Conservation (phyloP, 30 jellyfish, hydroid and myxozoan species). For the Aurelia sp. region DNA sequence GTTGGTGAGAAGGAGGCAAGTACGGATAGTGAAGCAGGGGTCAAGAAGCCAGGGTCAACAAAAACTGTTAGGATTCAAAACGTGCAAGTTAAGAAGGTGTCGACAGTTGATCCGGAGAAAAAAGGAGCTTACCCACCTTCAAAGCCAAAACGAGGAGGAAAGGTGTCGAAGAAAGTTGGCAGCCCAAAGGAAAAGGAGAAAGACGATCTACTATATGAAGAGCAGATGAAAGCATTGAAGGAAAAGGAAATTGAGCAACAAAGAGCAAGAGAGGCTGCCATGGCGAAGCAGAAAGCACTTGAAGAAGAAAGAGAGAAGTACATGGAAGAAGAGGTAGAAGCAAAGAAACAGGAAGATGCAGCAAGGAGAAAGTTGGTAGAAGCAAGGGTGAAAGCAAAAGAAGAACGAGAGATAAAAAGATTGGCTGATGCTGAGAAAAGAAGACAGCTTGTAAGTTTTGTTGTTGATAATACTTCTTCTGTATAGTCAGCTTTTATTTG, state of each 20-base stretch:
- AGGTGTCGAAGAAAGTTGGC: constrained; percentile 29
- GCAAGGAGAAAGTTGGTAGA: constrained; percentile 54
- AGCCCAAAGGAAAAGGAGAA: constrained; percentile 22
- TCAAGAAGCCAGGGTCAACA: background rate
- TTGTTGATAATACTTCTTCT: background rate
- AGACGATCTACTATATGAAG: constrained; percentile 46
- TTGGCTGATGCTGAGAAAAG: constrained; percentile 68
- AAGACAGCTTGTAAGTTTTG: constrained; percentile 39
- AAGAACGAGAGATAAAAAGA: constrained; percentile 62
- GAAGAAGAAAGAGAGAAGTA: constrained; percentile 61
- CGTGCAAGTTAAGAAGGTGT: constrained; percentile 45
- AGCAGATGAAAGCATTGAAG: constrained; percentile 48
- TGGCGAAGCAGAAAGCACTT: constrained; percentile 62
- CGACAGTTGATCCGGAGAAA: constrained; percentile 48
- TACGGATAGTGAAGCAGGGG: background rate
- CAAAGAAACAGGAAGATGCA: constrained; percentile 62
- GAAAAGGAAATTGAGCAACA: constrained; percentile 72
- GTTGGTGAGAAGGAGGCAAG: background rate
- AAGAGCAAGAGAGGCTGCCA: constrained; percentile 67
- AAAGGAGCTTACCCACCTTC: constrained; percentile 71
- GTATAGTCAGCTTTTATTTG: background rate
- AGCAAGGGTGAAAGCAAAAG: constrained; percentile 57
- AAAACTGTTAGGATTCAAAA: constrained; percentile 18
- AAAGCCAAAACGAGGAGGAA: constrained; percentile 45
- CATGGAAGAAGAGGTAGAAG: constrained; percentile 57